These are phyloP conservation scores for Andrena hattorfiana DNA, from an alignment of 2,888 invertebrate genomes.

Conservation along the genomic window DNA sequence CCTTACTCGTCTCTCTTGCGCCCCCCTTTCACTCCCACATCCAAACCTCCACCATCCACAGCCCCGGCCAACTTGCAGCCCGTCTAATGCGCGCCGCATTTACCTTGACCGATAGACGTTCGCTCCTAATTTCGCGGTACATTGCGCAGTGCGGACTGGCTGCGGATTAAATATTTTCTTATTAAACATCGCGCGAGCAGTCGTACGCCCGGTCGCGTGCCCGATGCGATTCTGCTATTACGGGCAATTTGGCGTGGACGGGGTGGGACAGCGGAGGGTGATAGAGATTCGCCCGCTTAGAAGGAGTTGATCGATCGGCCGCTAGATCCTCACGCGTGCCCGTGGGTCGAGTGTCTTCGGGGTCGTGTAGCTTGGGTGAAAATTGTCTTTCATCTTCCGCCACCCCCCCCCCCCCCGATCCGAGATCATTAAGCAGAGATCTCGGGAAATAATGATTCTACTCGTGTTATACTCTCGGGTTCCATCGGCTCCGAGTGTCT, in stretches of 20 bases:
- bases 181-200: conserved; percentile 46
- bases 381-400: neutral
- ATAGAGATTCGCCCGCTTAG: neutral
- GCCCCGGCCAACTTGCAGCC: conserved; percentile 64
- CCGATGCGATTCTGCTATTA: conserved; percentile 1
- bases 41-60: conserved; percentile 9
- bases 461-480: no score
- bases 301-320: conserved; percentile 19
- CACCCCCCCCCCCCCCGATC: no score
- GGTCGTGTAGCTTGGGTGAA: neutral
- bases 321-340: conserved; percentile 3
- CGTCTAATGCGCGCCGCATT: conserved; percentile 81
- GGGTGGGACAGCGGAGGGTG: conserved; percentile 3
- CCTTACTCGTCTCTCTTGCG: conserved; percentile 24
- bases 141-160: conserved; percentile 70
- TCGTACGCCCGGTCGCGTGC: neutral
- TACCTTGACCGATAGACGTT: conserved; percentile 82
- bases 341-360: neutral
- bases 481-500: no score
- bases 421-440: no score
- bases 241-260: conserved; percentile 15
- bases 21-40: neutral
- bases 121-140: conserved; percentile 73
- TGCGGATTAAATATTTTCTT: conserved; percentile 68
- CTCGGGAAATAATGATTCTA: no score